Percentiles rank a stretch among this genome's conserved stretches.
phyloP scores from a whole-genome alignment of 2,797 vertebrate species.

The Eptatretus atami region DNA sequence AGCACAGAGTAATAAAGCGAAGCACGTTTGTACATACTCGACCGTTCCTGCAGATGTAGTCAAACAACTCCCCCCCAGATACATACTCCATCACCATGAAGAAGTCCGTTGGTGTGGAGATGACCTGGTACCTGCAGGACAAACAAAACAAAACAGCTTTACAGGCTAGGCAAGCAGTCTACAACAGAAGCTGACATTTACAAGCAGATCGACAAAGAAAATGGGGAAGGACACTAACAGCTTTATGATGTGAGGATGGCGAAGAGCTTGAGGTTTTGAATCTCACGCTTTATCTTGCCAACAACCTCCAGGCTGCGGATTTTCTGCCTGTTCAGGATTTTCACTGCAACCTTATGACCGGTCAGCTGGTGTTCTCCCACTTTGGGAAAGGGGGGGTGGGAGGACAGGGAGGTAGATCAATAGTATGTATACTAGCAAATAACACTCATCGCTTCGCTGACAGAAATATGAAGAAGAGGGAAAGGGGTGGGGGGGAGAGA shows the following conservation, averaged over 20 bases:
- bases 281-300: slow-evolving; percentile 91
- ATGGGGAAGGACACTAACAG: slow-evolving; percentile 29
- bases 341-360: slow-evolving; percentile 88
- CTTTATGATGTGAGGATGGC: slow-evolving; percentile 96
- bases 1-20: slow-evolving; percentile 1
- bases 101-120: slow-evolving; percentile 88
- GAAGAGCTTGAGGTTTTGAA: slow-evolving; percentile 95
- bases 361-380: slow-evolving; percentile 88
- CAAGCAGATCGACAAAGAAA: background rate
- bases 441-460: no score
- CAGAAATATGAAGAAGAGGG: no score
- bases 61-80: slow-evolving; percentile 74
- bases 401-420: no score
- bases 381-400: slow-evolving; percentile 10
- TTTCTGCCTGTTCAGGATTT: slow-evolving; percentile 91
- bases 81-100: slow-evolving; percentile 99
- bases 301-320: slow-evolving; percentile 94
- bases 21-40: slow-evolving; percentile 26
- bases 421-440: no score
- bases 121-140: slow-evolving; percentile 64
- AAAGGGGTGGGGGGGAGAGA: no score
- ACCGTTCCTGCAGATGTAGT: slow-evolving; percentile 94
- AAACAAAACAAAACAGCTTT: slow-evolving; percentile 3
- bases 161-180: no score
- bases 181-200: no score